Evolutionary conservation across 2,113 vertebrate species (phyloP), one percentile per base, ranked within the genome.

Genomic region (Nothocercus julius): DNA sequence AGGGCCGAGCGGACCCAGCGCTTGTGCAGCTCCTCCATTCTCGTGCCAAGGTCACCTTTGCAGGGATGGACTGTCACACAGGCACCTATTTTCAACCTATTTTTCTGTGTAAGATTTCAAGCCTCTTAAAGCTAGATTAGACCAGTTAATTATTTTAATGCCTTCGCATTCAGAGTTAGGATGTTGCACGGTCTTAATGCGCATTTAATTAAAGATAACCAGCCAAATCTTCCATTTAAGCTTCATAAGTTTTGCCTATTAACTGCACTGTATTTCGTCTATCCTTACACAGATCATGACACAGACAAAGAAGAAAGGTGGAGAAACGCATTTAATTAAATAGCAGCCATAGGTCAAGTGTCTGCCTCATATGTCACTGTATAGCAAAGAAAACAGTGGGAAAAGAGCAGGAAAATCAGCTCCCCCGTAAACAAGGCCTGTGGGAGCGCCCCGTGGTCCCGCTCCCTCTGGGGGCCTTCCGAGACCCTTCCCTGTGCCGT

Each of bases 311-410:
- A 45, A 83, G 91, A 81, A 93, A 95, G 90, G 95, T 93, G 77
- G 82, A 83, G 95, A 89, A 97, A 93, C 93, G 85, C 87, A 92
- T 97, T 96, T 96, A 96, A 95, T 95, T 95, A 95, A 96, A 96
- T 59, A 92, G 82, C 92, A 95, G 93, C 94, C 84, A 32, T 96
- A 98, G 97, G 97, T 97, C 97, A 97, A 97, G 93, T 94, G 95
- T 95, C 97, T 97, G 96, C 95, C 97, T 97, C 96, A 82, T 96
- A 97, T 96, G 97, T 97, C 97, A 98, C 95, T 97, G 92, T 96
- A 93, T 87, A 95, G 96, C 93, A 96, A 87, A 87, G 95, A 97
- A 49, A 67, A 93, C 87, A 90, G 92, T 95, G 92, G 94, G 95
- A 97, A 95, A 96, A 95, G 70, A 97, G 88, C 92, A 93, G 95